Evolutionary conservation across 2,888 invertebrate species (phyloP).

Genomic region (Gari tellinella): DNA sequence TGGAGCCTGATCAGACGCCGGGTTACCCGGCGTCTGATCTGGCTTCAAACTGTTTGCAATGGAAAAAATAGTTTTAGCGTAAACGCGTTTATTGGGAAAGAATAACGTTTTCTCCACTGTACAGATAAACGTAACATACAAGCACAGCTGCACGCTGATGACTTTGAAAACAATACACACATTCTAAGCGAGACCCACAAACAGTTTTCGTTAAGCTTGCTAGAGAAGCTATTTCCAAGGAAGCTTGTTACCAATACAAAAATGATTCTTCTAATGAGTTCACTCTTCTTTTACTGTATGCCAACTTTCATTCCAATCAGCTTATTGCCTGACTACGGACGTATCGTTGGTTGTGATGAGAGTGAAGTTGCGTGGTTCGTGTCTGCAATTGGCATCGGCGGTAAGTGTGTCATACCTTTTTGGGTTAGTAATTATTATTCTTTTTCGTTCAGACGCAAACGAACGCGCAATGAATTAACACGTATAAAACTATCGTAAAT

Average conservation of each 20-base stretch:
- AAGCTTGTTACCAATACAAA: constrained; percentile 29
- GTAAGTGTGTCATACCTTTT: constrained; percentile 18
- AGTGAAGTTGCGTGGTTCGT: constrained; percentile 28
- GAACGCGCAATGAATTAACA: no score
- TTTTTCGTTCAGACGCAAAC: neutral
- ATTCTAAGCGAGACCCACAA: neutral
- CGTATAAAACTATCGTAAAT: no score
- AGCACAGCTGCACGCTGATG: neutral
- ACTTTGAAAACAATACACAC: constrained; percentile 8
- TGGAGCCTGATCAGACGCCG: no score
- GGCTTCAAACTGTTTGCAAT: no score
- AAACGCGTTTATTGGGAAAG: no score
- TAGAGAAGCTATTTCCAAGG: constrained; percentile 38
- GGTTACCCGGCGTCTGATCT: no score
- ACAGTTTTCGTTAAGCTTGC: neutral
- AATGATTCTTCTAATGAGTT: constrained; percentile 26
- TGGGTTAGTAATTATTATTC: neutral
- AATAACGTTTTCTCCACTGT: no score
- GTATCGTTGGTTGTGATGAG: constrained; percentile 6
- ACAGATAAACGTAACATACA: no score
- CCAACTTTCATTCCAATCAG: constrained; percentile 40
- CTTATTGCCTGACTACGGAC: constrained; percentile 37
- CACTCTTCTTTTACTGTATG: constrained; percentile 11
- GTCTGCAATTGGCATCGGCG: constrained; percentile 40
- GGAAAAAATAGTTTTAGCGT: no score